A percentile compares a stretch with the other conserved stretches of the same genome.
phyloP scores from a whole-genome alignment of 1,140 invertebrate species.

The Anagrus nilaparvatae region DNA sequence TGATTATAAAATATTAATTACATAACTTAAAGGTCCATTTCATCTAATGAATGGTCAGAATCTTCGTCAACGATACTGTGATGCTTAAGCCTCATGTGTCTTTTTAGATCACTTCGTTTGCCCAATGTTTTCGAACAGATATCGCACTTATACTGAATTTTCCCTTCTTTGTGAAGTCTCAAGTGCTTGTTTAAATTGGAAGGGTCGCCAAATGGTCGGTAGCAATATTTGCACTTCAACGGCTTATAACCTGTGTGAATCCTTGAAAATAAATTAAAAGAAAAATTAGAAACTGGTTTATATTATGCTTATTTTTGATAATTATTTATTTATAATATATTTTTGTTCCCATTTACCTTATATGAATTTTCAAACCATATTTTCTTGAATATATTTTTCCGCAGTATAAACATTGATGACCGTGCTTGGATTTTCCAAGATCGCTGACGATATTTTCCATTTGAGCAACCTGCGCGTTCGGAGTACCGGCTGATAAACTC shows the following conservation, averaged over 20 bases:
- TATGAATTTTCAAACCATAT: constrained; percentile 89
- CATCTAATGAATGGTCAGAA: too few relatives aligned
- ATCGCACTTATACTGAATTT: constrained; percentile 62
- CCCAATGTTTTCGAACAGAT: too few relatives aligned
- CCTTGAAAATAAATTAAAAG: constrained; percentile 29
- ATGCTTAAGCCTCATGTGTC: too few relatives aligned
- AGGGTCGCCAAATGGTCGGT: constrained; percentile 81
- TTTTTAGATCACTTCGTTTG: too few relatives aligned
- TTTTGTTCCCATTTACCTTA: too few relatives aligned
- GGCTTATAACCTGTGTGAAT: constrained; percentile 80
- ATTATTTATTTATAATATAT: too few relatives aligned
- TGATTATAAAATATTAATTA: too few relatives aligned
- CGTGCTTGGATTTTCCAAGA: constrained; percentile 62
- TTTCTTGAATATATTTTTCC: constrained; percentile 84
- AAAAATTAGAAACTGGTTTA: constrained; percentile 3
- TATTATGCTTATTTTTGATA: too few relatives aligned
- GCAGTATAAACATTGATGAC: constrained; percentile 76
- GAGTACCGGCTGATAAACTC: too few relatives aligned
- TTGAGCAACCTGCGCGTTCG: constrained; percentile 46
- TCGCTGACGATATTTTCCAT: constrained; percentile 69
- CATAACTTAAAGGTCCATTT: too few relatives aligned
- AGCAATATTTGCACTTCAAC: constrained; percentile 74
- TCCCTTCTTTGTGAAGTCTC: constrained; percentile 64
- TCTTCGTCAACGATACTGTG: too few relatives aligned
- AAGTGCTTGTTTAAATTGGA: constrained; percentile 93